These are phyloP conservation scores for Noctua pronuba DNA, from an alignment of 2,888 invertebrate species.

Conservation along the genomic window DNA sequence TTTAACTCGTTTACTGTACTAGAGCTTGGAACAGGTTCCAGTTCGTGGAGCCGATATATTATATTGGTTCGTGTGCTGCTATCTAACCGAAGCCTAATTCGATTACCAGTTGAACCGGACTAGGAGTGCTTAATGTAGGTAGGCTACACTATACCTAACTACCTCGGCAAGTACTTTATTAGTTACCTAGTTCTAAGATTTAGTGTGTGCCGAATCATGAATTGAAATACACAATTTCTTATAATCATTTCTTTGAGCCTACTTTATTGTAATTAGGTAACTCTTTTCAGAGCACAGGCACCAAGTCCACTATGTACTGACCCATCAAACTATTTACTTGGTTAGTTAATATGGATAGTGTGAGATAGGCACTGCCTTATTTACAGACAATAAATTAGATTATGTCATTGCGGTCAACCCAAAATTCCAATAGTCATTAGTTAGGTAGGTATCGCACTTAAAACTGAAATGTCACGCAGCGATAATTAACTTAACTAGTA, in stretches of 20 bases:
- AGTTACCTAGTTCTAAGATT: neutral
- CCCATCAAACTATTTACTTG: neutral
- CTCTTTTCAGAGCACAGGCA: neutral
- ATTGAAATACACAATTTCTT: conserved; percentile 2
- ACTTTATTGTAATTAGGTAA: neutral
- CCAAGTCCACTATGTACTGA: neutral
- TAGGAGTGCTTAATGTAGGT: neutral
- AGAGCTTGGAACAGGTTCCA: neutral
- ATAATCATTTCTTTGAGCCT: neutral
- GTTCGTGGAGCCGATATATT: neutral
- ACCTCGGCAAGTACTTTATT: neutral
- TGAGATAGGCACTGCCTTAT: neutral
- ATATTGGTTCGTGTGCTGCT: neutral
- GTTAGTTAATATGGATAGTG: neutral
- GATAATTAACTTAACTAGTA: neutral
- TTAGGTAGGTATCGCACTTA: neutral
- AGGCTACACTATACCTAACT: neutral
- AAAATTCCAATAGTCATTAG: conserved; percentile 1
- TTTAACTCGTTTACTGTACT: neutral
- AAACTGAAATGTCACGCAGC: neutral
- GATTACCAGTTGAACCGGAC: neutral
- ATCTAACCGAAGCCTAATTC: too few species aligned
- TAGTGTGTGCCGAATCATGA: neutral
- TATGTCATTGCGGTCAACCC: neutral
- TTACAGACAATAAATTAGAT: neutral